Evolutionary conservation across 1,140 invertebrate species (phyloP).

Genomic region (Bicyclus anynana): DNA sequence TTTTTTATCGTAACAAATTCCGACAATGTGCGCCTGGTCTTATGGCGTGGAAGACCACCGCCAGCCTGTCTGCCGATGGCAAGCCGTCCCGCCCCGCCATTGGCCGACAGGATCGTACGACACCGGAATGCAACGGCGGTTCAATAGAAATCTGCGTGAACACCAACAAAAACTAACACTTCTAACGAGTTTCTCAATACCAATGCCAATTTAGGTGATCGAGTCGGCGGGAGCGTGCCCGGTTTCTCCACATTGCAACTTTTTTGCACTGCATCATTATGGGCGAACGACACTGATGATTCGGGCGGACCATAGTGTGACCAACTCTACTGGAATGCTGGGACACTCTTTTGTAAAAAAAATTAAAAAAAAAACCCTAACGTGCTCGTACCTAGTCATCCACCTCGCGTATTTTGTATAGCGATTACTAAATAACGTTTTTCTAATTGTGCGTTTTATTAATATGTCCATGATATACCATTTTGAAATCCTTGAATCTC

Average conservation of each 20-base stretch:
- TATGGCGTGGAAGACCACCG: slow-evolving; percentile 14
- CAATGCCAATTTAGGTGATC: slow-evolving; percentile 52
- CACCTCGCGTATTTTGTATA: no score
- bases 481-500: no score
- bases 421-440: no score
- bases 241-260: slow-evolving; percentile 27
- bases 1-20: neutral
- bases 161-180: slow-evolving; percentile 48
- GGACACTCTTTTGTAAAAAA: neutral
- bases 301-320: slow-evolving; percentile 3
- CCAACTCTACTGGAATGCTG: neutral
- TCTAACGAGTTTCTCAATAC: slow-evolving; percentile 68
- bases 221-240: slow-evolving; percentile 32
- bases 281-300: slow-evolving; percentile 10
- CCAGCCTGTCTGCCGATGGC: slow-evolving; percentile 48
- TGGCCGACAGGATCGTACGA: slow-evolving; percentile 40
- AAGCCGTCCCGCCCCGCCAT: slow-evolving; percentile 37
- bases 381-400: no score
- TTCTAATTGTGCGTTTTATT: no score
- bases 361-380: no score
- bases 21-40: neutral
- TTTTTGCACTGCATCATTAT: slow-evolving; percentile 15
- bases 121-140: slow-evolving; percentile 41
- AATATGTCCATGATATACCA: no score
- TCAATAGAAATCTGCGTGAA: slow-evolving; percentile 57